Evolutionary conservation across 2,888 invertebrate genomes (phyloP), one percentile per base, ranked within the genome.

Genomic region (Congeria kusceri): DNA sequence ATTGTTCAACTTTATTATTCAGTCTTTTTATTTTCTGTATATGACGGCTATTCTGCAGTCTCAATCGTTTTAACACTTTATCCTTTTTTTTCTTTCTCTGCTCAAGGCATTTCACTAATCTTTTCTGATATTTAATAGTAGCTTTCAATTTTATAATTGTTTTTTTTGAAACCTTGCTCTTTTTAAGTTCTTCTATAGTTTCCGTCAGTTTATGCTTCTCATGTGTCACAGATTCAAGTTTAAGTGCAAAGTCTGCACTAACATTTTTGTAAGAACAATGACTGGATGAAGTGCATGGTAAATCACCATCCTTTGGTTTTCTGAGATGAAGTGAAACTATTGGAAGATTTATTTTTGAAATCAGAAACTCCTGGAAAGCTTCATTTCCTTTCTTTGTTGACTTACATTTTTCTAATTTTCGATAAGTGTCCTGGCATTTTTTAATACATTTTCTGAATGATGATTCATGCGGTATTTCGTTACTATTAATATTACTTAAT

Each of bases 181-280:
- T 66, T 73, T 53, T 66, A 5, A 44, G 39, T 63, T 44, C 39
- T 44, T n/a, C 46, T 27, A 63, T 47, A 13, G 47, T 63, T 44
- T 47, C 63, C 3, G 15, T 63, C 27, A 69, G 53, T 28, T 61
- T 20, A 46, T 53, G 13, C 23, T 65, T 57, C n/a, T 56, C 56
- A 15, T 53, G 20, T 28, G 3, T 64, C 11, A 39, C 13, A 39
- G 13, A 13, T 15, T 39, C 15, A 46, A 13, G 15, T 32, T 56
- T n/a, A 23, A 56, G 29, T 32, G 53, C 49, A 1, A 69, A 62
- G 32, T 61, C 61, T 49, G 32, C 11, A 5, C 47, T 53, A 15
- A 61, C 53, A 49, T 18, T 63, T 46, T 46, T 46, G 25, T 49
- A 46, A 7, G 46, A 63, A 63, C 63, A 63, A 28, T 44, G 13